These are phyloP conservation scores for Chymomyza caudatula DNA, from an alignment of 2,888 invertebrate species.

Conservation along the genomic window DNA sequence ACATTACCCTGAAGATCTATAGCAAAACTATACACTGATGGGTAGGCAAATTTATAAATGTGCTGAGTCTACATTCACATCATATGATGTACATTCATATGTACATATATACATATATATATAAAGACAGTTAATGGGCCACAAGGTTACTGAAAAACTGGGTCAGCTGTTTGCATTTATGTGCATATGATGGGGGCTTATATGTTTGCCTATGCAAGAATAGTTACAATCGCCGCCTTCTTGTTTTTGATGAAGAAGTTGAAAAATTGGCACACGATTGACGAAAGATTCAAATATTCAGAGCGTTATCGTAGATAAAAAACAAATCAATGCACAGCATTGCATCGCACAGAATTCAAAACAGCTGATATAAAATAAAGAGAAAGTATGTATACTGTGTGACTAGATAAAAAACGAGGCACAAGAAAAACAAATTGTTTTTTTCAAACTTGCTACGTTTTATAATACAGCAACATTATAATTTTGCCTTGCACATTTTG, in stretches of 20 bases:
- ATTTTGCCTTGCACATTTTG: no score
- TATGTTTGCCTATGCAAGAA: neutral
- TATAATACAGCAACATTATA: no score
- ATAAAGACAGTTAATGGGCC: constrained; percentile 29
- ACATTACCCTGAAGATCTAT: no score
- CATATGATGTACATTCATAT: neutral
- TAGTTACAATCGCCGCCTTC: neutral
- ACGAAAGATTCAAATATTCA: no score
- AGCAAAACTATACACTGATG: neutral
- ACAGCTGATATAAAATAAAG: no score
- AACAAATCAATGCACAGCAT: neutral
- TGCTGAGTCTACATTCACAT: neutral
- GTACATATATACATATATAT: neutral
- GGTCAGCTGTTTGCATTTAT: constrained; percentile 47
- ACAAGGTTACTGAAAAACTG: constrained; percentile 65
- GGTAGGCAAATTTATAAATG: constrained; percentile 20
- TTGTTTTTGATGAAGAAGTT: neutral
- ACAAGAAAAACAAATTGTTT: no score
- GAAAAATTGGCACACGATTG: neutral
- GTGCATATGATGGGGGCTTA: constrained; percentile 8
- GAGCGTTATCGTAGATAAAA: no score
- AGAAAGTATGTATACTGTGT: no score
- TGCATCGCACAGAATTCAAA: neutral
- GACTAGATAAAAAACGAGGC: no score
- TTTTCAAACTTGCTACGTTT: no score